Percentiles rank a stretch among this genome's conserved stretches.
These are phyloP conservation scores for Thumatha senex DNA, from an alignment of 2,888 invertebrate genomes.

Conservation along the genomic window DNA sequence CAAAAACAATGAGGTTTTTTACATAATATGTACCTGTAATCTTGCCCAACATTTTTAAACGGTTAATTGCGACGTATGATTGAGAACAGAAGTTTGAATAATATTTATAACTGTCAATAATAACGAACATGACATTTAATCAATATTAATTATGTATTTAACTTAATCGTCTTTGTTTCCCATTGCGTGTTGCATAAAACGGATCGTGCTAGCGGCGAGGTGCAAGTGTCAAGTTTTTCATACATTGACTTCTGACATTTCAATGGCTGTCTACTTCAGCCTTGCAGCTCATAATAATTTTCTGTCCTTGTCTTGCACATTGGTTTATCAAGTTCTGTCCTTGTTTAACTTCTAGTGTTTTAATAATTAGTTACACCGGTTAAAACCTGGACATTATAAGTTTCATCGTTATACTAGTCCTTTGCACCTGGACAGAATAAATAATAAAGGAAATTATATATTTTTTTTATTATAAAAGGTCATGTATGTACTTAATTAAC, in stretches of 20 bases:
- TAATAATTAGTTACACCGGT: slow-evolving; percentile 41
- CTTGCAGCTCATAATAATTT: slow-evolving; percentile 36
- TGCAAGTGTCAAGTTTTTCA: slow-evolving; percentile 52
- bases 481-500: neutral
- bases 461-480: slow-evolving; percentile 15
- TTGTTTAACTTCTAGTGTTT: slow-evolving; percentile 42
- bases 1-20: too few relatives aligned
- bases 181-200: slow-evolving; percentile 17
- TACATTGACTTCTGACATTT: slow-evolving; percentile 67
- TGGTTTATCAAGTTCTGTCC: slow-evolving; percentile 31
- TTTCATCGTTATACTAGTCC: slow-evolving; percentile 40
- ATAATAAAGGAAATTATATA: slow-evolving; percentile 35
- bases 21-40: too few relatives aligned
- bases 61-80: slow-evolving; percentile 3
- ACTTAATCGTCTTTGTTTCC: slow-evolving; percentile 9
- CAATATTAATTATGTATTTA: slow-evolving; percentile 16
- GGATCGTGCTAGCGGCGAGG: slow-evolving; percentile 22
- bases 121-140: slow-evolving; percentile 9
- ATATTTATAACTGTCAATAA: too few relatives aligned
- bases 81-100: slow-evolving; percentile 4
- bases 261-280: slow-evolving; percentile 55
- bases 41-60: too few relatives aligned
- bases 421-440: slow-evolving; percentile 40
- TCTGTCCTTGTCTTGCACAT: slow-evolving; percentile 40
- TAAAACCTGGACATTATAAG: slow-evolving; percentile 43